Evolutionary conservation across 2,797 vertebrate species (phyloP), one percentile per base, ranked within the genome.

Genomic region (Falco biarmicus): DNA sequence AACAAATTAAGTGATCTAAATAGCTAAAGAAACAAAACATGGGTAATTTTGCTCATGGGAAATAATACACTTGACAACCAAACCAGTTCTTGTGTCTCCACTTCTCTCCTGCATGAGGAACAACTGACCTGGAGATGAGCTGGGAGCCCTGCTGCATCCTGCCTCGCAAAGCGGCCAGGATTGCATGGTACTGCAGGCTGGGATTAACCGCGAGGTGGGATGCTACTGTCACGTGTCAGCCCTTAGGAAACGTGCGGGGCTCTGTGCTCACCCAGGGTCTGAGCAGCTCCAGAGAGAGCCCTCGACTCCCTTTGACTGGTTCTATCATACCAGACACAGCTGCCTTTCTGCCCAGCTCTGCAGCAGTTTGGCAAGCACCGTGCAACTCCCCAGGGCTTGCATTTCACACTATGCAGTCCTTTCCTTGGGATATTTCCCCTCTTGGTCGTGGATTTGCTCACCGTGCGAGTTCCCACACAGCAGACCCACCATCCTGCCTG

Each of bases 391-490:
- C 2, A 1, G 41, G 26, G 18, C 3, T 59, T 21, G 39, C 15
- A 10, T 31, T 70, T n/a, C 68, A 28, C 65, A 7, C 32, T 41
- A 12, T 1, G 0, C 32, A 12, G 54, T 2, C 37, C 41, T 32
- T 48, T 28, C 31, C 50, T 31, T 0, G 5, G 37, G 10, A 4
- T 13, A 3, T 56, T 59, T 39, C 34, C 45, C 34, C 34, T 1
- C 39, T 17, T 25, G 0, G 39, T 22, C 10, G 2, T 5, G 41
- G 65, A 8, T 81, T 50, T 54, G 15, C 32, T 43, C 13, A 1
- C 24, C 3, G 2, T 0, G 3, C 4, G 4, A n/a, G 26, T 4
- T 37, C 39, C 34, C 76, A 10, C 17, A 2, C 3, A 16, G 43
- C 63, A 41, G 34, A 22, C 15, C 41, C 71, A 7, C 53, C 5